Evolutionary conservation across 2,113 vertebrate species (phyloP), one percentile per base, ranked within the genome.

Genomic region (Ochotona curzoniae): DNA sequence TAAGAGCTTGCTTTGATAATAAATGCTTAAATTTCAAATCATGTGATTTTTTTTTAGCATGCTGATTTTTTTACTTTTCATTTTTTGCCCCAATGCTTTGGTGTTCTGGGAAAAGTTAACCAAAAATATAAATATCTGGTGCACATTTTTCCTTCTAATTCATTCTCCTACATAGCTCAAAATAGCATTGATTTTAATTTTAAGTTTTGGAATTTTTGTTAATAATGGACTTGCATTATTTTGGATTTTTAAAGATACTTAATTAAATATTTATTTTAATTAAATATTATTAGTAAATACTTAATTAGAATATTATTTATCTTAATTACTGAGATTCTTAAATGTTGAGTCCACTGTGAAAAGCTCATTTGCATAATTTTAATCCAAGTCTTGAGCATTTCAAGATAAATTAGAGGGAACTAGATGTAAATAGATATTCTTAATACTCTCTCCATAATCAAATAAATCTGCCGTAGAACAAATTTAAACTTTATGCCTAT

Each of bases 241-340:
- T 87, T 83, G 7, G 26, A 76, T 78, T 87, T 92, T 63, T 63
- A 0, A 75, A 94, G 80, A 61, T 80, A 71, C 8, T 83, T 0
- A 14, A 61, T 49, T 91, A 49, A 49, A 71, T 88, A 89, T 61
- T 96, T 93, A 90, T 82, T 69, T 94, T 84, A 38, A 78, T 96
- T 90, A 87, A 44, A 44, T 44, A 44, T 44, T n/a, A 90, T 91
- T 63, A 63, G 0, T 70, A 94, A 83, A 61, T 80, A 71, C 8
- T 83, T 0, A 14, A 61, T 57, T 91, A 49, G 38, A 85, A 71
- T 76, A 57, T 76, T 88, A 85, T 61, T 96, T 93, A 90, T 82
- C 74, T 94, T 84, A 38, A 78, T 96, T 92, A 87, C 26, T 79
- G 21, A 92, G 64, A 30, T 70, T 84, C 12, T 83, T 80, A 94